These are phyloP conservation scores for Poecilus cupreus DNA, from an alignment of 2,888 invertebrate genomes.

Conservation along the genomic window DNA sequence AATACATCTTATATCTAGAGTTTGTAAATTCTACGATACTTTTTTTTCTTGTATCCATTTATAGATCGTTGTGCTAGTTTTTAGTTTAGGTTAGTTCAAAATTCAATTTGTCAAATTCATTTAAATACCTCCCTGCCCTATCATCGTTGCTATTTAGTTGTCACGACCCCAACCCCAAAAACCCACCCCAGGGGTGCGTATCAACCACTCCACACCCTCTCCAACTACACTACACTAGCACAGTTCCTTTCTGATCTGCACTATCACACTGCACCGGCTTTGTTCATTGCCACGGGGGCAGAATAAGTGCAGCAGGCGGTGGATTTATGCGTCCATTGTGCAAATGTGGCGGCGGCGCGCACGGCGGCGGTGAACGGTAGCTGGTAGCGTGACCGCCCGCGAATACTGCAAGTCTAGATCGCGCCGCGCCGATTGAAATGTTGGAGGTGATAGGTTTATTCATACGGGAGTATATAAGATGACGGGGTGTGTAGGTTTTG, in stretches of 20 bases:
- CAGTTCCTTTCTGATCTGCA: not conserved
- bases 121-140: not conserved
- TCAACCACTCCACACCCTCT: not conserved
- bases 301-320: conserved; percentile 34
- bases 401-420: no score
- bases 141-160: no score
- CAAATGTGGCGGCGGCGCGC: not conserved
- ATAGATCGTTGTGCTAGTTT: no score
- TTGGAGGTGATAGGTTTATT: not conserved
- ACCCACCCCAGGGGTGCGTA: not conserved
- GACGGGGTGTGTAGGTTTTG: no score
- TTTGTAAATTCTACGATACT: no score
- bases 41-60: no score
- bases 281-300: conserved; percentile 37
- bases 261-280: not conserved
- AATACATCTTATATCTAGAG: no score
- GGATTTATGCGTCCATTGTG: conserved; percentile 38
- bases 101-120: no score
- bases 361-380: not conserved
- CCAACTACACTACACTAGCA: not conserved
- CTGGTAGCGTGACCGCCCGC: not conserved
- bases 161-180: no score
- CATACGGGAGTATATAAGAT: not conserved
- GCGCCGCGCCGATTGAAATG: not conserved
- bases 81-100: no score